Base-by-base conservation (phyloP, 37 sponge, comb jelly and placozoan species). In the Beroe ovata region DNA sequence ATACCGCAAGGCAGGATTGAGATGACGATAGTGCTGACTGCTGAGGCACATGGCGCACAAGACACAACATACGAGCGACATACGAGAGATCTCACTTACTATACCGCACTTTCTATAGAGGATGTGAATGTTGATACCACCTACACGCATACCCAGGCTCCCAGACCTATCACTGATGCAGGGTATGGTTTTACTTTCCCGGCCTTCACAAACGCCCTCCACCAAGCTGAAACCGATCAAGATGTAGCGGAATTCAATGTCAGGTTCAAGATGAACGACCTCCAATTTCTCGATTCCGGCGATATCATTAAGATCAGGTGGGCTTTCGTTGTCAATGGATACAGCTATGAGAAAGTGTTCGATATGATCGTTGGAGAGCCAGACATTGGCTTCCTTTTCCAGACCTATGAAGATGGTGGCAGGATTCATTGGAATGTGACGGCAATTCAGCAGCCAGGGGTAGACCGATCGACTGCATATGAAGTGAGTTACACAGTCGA, bases 251-350 rank as follows among this genome's bases (percentile, higher is more conserved):
- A 21, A 16, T 77, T 77, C 54, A 11, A 21, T 42, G 47, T 77
- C 0, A 37, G 41, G 19, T 77, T 77, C 54, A 77, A 25, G 54
- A 77, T 77, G 84, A 77, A 77, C 84, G 54, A 77, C 84, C n/a
- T 38, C 8, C 36, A 77, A n/a, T 77, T 77, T 26, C 22, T 77
- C 26, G 84, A 77, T 41, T 8, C 84, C 4, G 84, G 84, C 26
- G 84, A 77, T 36, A 40, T 41, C 23, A 42, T 77, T 25, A 77
- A 77, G 22, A 18, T 77, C n/a, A 77, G 36, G 28, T 77, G 84
- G 84, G 20, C 54, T 40, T 77, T 77, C 21, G 84, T 42, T 40
- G 84, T 77, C 38, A 77, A 77, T 35, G 84, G 14, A 1, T 77
- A 77, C 47, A 22, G 54, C 54, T 77, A 77, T 54, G 28, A 39